These are phyloP conservation scores for Elysia crispata DNA, from an alignment of 2,888 invertebrate species.

Conservation along the genomic window DNA sequence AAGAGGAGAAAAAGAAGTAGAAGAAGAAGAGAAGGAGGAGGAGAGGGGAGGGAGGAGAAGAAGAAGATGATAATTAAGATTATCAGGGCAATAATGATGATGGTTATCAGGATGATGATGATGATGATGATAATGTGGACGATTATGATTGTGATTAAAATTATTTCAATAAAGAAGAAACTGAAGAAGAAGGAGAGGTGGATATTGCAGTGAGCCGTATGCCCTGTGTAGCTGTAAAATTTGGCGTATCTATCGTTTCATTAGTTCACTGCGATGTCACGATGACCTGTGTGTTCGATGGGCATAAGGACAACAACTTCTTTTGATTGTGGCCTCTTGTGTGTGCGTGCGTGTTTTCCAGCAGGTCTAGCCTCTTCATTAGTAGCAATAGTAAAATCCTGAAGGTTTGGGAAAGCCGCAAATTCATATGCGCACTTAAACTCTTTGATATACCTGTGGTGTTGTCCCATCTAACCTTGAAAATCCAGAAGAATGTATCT, in stretches of 20 bases:
- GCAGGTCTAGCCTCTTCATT: not conserved
- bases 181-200: slow-evolving; percentile 38
- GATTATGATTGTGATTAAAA: too few species aligned
- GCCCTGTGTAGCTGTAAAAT: not conserved
- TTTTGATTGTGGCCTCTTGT: not conserved
- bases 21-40: not conserved
- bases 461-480: not conserved
- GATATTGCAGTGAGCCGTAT: slow-evolving; percentile 6
- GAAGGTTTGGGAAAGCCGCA: not conserved
- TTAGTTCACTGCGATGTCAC: not conserved
- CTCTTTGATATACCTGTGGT: not conserved
- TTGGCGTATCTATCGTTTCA: not conserved
- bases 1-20: not conserved
- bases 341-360: not conserved
- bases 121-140: too few species aligned
- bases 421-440: slow-evolving; percentile 4
- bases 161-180: too few species aligned
- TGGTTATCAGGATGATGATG: too few species aligned
- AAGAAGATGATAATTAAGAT: too few species aligned
- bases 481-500: not conserved
- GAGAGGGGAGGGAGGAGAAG: not conserved
- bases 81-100: too few species aligned
- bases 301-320: slow-evolving; percentile 19
- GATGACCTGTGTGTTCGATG: not conserved
- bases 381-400: not conserved